A percentile compares a stretch with the other conserved stretches of the same genome.
These are phyloP conservation scores for Zootermopsis nevadensis DNA, from an alignment of 2,888 invertebrate genomes.

Conservation along the genomic window DNA sequence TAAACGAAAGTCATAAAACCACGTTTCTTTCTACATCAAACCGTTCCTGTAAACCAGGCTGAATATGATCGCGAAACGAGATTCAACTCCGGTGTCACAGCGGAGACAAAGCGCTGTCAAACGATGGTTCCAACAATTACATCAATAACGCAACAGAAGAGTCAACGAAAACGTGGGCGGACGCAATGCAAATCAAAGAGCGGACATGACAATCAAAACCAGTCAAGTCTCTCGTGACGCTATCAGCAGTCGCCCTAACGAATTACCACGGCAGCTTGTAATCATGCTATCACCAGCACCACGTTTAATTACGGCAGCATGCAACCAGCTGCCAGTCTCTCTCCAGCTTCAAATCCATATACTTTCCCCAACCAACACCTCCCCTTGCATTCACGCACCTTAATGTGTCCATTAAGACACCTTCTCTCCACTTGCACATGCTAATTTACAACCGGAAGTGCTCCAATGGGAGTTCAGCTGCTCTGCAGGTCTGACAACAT, in stretches of 20 bases:
- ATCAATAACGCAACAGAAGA: not conserved
- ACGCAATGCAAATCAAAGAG: not conserved
- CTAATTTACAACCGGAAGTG: constrained; percentile 46
- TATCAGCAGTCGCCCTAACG: not conserved
- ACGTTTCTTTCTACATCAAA: too few species aligned
- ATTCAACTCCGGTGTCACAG: not conserved
- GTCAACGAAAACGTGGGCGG: not conserved
- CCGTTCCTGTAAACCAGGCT: not conserved
- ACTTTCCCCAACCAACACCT: not conserved
- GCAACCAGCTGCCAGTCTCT: not conserved
- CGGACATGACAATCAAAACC: not conserved
- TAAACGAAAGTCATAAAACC: too few species aligned
- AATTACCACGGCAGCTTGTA: constrained; percentile 17
- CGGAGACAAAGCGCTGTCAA: not conserved
- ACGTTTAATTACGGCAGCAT: constrained; percentile 31
- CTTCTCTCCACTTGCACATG: constrained; percentile 4
- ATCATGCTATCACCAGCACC: constrained; percentile 26
- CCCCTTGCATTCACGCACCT: constrained; percentile 23
- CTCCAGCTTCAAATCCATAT: not conserved
- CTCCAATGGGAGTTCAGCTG: constrained; percentile 36
- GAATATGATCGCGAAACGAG: not conserved
- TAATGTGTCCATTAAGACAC: constrained; percentile 42
- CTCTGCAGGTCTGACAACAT: constrained; percentile 24
- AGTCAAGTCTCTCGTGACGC: not conserved
- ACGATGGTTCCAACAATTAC: not conserved